Base-by-base conservation (phyloP, 2,888 invertebrate species). In the Ganaspis brasiliensis region DNA sequence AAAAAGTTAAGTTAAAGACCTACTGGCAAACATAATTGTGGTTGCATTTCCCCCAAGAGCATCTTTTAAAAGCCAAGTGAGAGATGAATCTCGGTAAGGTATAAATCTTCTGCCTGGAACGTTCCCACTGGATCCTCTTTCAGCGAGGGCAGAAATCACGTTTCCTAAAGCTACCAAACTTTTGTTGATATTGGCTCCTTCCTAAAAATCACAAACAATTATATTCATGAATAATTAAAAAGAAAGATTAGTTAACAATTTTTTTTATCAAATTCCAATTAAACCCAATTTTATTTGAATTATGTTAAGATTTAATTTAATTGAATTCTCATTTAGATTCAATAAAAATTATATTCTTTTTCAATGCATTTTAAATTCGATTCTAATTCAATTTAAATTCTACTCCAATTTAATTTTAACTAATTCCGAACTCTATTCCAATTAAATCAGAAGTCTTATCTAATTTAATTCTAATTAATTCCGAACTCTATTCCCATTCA, bases 61-160 rank as follows among this genome's bases (percentile, higher is more conserved):
- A 89, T 96, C 96, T 89, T 96, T 96, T 35, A 96, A 92, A 10
- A 97, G 93, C 96, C 96, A 96, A 81, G 96, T 96, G 78, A 97
- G 93, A 21, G 96, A 94, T 0, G 96, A 96, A 90, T 96, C 96
- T 81, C 96, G 93, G 90, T 96, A 97, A 2, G 96, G 96, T 40
- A 96, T 95, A 90, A 96, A 96, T 85, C 94, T 86, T 82, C 85
- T 86, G 63, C 88, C 87, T 37, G 87, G 90, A 84, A 86, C 83
- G 84, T 87, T 86, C 87, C 91, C 80, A 84, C 86, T 83, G 74
- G 86, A 85, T 63, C 87, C 88, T 81, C 87, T 86, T 75, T 88
- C 89, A 45, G 88, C 96, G 84, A 97, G 92, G 49, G 96, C 95
- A 31, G 96, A 96, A 86, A 96, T 96, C 82, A 96, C 96, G 92